A percentile compares a stretch with the other conserved stretches of the same genome.
These are phyloP conservation scores for Pseudotriccus pelzelni DNA, from an alignment of 2,797 vertebrate species.

Conservation along the genomic window DNA sequence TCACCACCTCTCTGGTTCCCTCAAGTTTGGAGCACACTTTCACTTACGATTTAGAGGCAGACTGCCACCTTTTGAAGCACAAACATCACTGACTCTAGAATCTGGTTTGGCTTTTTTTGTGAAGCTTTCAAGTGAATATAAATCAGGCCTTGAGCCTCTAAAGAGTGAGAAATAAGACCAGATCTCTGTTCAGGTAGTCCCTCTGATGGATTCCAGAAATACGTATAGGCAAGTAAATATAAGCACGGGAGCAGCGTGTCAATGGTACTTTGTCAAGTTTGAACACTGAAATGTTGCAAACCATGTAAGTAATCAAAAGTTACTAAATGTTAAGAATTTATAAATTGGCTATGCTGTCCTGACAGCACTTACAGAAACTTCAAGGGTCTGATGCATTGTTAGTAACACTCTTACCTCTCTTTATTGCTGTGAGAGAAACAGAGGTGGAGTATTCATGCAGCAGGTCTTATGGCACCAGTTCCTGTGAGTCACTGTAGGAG, in stretches of 20 bases:
- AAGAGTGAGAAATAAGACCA: neutral
- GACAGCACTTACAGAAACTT: neutral
- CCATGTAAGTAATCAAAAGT: neutral
- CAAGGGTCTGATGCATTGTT: neutral
- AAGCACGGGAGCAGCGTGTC: neutral
- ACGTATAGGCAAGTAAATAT: neutral
- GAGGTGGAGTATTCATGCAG: neutral
- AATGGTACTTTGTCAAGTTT: neutral
- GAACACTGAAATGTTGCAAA: constrained; percentile 1
- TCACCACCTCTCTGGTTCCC: neutral
- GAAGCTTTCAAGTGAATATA: neutral
- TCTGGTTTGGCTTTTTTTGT: neutral
- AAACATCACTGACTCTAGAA: neutral
- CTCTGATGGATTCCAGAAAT: neutral
- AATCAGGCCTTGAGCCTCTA: neutral
- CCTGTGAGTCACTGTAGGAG: neutral
- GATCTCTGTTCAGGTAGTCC: neutral
- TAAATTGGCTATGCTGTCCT: neutral
- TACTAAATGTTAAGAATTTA: neutral
- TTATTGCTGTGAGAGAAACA: neutral
- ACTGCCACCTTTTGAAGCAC: constrained; percentile 7
- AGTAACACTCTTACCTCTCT: neutral
- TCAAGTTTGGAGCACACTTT: neutral
- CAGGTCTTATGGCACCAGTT: neutral
- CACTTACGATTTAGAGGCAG: neutral